phyloP scores from a whole-genome alignment of 2,888 invertebrate genomes.

The Eutolmus rufibarbis region DNA sequence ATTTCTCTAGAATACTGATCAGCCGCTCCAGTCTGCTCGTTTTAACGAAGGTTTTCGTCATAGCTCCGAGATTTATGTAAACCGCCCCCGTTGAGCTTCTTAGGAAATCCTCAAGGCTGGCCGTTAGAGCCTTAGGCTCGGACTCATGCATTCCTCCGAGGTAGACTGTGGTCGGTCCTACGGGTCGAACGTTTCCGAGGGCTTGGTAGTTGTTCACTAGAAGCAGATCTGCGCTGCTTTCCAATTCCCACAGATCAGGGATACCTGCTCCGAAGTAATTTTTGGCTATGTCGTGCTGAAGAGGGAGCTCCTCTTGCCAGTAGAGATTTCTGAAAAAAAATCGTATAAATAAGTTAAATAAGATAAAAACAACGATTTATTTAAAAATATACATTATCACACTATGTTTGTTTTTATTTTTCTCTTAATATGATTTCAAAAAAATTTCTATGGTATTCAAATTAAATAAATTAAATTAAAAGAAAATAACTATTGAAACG shows the following conservation, averaged over 20 bases:
- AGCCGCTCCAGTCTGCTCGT: constrained; percentile 49
- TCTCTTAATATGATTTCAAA: too few relatives aligned
- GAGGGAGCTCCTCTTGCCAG: constrained; percentile 51
- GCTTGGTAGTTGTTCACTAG: constrained; percentile 51
- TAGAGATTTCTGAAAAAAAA: constrained; percentile 50
- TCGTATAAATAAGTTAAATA: not conserved
- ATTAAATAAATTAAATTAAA: too few relatives aligned
- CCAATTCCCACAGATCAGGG: constrained; percentile 52
- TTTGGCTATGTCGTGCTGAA: constrained; percentile 52
- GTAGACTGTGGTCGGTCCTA: constrained; percentile 51
- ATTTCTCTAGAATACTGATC: constrained; percentile 49
- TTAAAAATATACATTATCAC: too few relatives aligned
- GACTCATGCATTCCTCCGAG: constrained; percentile 52
- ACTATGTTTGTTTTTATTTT: too few relatives aligned
- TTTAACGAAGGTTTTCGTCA: constrained; percentile 48
- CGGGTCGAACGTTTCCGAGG: constrained; percentile 51
- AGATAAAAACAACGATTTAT: not conserved
- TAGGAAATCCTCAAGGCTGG: constrained; percentile 50
- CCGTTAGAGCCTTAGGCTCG: constrained; percentile 47
- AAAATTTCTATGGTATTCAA: too few relatives aligned
- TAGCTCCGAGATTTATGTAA: constrained; percentile 51
- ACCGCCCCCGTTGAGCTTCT: constrained; percentile 45
- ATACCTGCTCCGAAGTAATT: constrained; percentile 50
- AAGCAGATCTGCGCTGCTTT: constrained; percentile 52
- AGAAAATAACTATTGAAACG: too few relatives aligned